Base-by-base conservation (phyloP, 1,140 invertebrate species). In the Lepidurus arcticus region DNA sequence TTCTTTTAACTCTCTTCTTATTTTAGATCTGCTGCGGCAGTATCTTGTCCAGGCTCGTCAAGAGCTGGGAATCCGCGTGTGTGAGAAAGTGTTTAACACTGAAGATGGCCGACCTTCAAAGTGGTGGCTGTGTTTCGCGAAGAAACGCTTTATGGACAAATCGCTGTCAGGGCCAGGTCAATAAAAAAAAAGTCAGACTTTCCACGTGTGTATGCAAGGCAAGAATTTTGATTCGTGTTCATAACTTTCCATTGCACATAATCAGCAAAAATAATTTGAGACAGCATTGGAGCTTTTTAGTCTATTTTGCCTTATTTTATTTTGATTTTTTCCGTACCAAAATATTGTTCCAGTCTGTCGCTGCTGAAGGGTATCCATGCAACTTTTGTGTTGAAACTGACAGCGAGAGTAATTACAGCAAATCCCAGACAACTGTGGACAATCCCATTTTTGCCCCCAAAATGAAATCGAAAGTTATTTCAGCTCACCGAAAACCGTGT, bases 91-190 rank as follows among this genome's bases (percentile, higher is more conserved):
- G 0, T 98, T 96, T 85, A 90, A 90, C 73, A 90, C 91, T 26
- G 92, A 94, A 80, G 94, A 95, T 86, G 95, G 95, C 1, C 97
- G 96, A 83, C 96, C 98, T 13, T 97, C 94, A 83, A 99, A 99
- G 87, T 99, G 98, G 98, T 99, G 98, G 98, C 87, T 98, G 43
- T 99, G 98, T 84, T 99, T 99, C 88, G 92, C 96, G 16, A 98
- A 98, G 84, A 98, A 97, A 89, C 98, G 97, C 88, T 99, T 99
- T 84, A 99, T 99, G 97, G 98, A 99, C 83, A 99, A 99, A 84
- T 97, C 95, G 73, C 86, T 99, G 8, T 93, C 93, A 74, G 93
- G 84, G 75, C 84, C 78, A 26, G 78, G 78, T 21, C 53, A 65
- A 65, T 65, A 65, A 65, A 9, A 65, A 65, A 65, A 65, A 65